A percentile compares a stretch with the other conserved stretches of the same genome.
These are phyloP conservation scores for Muscicapa adusta DNA, from an alignment of 2,113 vertebrate species.

Conservation along the genomic window DNA sequence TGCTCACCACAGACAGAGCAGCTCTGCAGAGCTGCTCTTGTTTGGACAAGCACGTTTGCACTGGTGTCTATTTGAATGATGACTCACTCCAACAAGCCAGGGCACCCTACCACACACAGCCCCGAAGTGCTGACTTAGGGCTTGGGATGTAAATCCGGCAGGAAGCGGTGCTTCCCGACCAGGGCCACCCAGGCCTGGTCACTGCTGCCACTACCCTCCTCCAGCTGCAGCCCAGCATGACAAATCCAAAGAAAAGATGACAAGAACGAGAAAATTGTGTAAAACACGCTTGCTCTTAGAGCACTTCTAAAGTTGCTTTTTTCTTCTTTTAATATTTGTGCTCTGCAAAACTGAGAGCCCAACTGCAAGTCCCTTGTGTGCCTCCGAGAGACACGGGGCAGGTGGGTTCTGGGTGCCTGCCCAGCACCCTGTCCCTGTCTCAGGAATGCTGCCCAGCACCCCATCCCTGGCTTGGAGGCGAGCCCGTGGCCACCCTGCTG, in stretches of 20 bases:
- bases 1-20: background rate
- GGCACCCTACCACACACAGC: constrained; percentile 43
- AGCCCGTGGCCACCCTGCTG: background rate
- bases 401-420: background rate
- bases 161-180: constrained; percentile 28
- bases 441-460: background rate
- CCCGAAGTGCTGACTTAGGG: constrained; percentile 62
- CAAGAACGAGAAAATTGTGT: background rate
- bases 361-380: background rate
- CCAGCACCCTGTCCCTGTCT: background rate
- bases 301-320: background rate
- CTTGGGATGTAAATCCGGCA: constrained; percentile 41
- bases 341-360: background rate
- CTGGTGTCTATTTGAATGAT: constrained; percentile 58
- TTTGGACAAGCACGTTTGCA: constrained; percentile 55
- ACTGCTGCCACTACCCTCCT: background rate
- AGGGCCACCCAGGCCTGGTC: background rate
- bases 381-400: background rate
- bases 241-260: background rate
- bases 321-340: accelerated
- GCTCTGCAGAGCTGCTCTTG: constrained; percentile 26
- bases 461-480: background rate
- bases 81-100: constrained; percentile 70
- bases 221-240: background rate
- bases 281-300: background rate